Evolutionary conservation across 2,797 vertebrate species (phyloP).

Genomic region (Epinephelus awoara): DNA sequence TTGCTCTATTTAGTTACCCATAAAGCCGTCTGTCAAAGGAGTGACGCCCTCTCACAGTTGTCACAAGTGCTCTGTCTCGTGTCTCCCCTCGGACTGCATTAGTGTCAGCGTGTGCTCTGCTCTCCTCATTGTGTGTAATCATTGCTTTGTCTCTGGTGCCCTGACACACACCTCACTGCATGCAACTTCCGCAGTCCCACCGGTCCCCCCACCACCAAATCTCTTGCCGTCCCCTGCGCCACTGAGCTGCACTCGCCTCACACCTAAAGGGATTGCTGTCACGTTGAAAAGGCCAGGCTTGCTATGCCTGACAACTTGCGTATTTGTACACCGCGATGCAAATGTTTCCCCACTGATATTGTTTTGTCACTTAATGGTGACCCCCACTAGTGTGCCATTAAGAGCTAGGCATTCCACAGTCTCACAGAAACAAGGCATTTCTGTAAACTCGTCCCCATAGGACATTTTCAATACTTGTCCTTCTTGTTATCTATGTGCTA

Average conservation of each 20-base stretch:
- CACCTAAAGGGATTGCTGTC: constrained; percentile 86
- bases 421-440: constrained; percentile 71
- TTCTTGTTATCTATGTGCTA: constrained; percentile 79
- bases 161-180: constrained; percentile 85
- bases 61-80: constrained; percentile 81
- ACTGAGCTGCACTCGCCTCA: constrained; percentile 79
- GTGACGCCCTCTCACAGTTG: constrained; percentile 83
- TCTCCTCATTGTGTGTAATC: constrained; percentile 83
- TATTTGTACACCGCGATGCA: constrained; percentile 81
- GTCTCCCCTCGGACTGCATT: constrained; percentile 84
- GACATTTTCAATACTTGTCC: constrained; percentile 81
- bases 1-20: constrained; percentile 65
- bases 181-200: constrained; percentile 82
- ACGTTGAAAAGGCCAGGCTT: constrained; percentile 80
- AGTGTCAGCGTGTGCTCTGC: constrained; percentile 80
- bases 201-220: constrained; percentile 75
- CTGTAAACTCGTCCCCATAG: constrained; percentile 72
- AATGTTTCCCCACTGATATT: constrained; percentile 83
- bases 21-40: constrained; percentile 74
- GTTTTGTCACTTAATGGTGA: constrained; percentile 84
- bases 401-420: constrained; percentile 66
- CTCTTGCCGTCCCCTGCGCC: constrained; percentile 75
- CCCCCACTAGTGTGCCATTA: constrained; percentile 78
- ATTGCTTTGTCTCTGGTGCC: constrained; percentile 82
- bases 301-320: constrained; percentile 86